phyloP scores from a whole-genome alignment of 2,888 invertebrate species.

The Leucophenga montana region DNA sequence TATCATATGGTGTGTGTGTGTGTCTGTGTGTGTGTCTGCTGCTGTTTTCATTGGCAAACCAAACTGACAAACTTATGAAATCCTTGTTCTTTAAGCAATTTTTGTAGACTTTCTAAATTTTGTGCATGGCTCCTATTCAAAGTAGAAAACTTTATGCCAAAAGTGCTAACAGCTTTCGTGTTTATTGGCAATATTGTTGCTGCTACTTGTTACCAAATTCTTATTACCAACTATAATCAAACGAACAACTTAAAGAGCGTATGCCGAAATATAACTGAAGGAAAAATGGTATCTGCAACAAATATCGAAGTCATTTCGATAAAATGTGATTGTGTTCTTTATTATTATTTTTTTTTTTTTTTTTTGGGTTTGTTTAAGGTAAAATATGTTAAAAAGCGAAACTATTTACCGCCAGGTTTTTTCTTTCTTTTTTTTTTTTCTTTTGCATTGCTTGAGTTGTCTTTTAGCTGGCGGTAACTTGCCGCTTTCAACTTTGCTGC shows the following conservation, averaged over 20 bases:
- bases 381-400: conserved; percentile 51
- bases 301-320: conserved; percentile 32
- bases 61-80: background rate
- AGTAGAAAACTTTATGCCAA: conserved; percentile 1
- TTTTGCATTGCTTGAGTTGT: conserved; percentile 22
- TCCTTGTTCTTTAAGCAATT: conserved; percentile 11
- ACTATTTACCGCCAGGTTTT: conserved; percentile 40
- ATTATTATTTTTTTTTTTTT: conserved; percentile 6
- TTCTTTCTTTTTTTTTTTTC: conserved; percentile 36
- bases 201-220: conserved; percentile 31
- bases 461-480: conserved; percentile 11
- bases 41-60: conserved; percentile 6
- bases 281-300: conserved; percentile 16
- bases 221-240: conserved; percentile 31
- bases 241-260: conserved; percentile 30
- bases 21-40: background rate
- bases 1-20: background rate
- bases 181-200: conserved; percentile 37
- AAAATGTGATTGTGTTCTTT: conserved; percentile 15
- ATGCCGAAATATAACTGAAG: conserved; percentile 23
- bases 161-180: conserved; percentile 36
- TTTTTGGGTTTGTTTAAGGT: conserved; percentile 27
- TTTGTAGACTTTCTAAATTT: conserved; percentile 13
- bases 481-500: background rate
- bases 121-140: too few relatives aligned